These are phyloP conservation scores for Anhinga rufa DNA, from an alignment of 2,113 vertebrate species.

Conservation along the genomic window DNA sequence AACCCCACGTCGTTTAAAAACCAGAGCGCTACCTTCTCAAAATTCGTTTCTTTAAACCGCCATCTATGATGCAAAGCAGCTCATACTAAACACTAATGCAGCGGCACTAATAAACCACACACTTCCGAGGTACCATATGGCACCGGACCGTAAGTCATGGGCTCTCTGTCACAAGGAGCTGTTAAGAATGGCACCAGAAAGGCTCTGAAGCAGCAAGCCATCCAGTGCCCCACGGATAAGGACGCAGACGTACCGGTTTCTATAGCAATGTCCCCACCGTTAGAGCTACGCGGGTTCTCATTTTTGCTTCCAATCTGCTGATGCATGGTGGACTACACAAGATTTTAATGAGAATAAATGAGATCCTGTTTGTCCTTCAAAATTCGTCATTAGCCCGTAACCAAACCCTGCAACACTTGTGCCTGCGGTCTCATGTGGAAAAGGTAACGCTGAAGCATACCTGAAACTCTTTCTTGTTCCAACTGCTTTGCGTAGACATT, in stretches of 20 bases:
- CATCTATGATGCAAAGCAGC: neutral
- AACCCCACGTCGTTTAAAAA: neutral
- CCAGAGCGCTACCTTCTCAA: neutral
- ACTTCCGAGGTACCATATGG: neutral
- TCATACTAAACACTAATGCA: neutral
- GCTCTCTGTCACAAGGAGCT: neutral
- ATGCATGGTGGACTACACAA: neutral
- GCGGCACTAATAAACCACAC: neutral
- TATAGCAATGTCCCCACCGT: neutral
- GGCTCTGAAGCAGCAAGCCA: neutral
- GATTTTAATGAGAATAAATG: neutral
- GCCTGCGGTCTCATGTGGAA: neutral
- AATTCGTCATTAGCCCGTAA: neutral
- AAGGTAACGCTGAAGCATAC: conserved; percentile 66
- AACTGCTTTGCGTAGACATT: conserved; percentile 84
- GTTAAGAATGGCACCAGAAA: neutral
- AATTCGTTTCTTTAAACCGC: neutral
- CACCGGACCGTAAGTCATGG: neutral
- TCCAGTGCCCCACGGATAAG: neutral
- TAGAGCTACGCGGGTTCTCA: neutral
- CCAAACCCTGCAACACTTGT: neutral
- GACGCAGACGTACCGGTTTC: neutral
- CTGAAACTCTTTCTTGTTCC: conserved; percentile 84
- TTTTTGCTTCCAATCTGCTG: neutral
- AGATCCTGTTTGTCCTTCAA: neutral